Evolutionary conservation across 1,140 invertebrate species (phyloP).

Genomic region (Sycophaga agraensis): DNA sequence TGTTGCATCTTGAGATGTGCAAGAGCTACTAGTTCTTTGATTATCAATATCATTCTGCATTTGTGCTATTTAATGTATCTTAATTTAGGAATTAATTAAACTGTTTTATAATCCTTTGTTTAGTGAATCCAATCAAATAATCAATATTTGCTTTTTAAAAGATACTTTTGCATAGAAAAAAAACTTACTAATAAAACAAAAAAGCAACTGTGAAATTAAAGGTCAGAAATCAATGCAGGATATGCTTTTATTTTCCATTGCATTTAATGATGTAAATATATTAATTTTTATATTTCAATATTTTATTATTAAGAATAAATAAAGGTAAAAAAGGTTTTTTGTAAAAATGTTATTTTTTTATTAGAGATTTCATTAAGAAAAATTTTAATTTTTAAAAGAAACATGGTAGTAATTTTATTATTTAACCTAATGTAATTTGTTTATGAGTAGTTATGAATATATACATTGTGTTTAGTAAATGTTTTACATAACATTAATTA

Average conservation of each 20-base stretch:
- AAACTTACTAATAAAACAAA: neutral
- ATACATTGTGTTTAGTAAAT: neutral
- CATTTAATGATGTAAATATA: too few species aligned
- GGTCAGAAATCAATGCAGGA: neutral
- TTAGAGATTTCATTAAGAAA: constrained; percentile 3
- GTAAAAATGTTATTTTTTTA: constrained; percentile 8
- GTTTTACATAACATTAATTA: neutral
- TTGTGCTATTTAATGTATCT: neutral
- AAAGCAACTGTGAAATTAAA: too few species aligned
- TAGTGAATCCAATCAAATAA: too few species aligned
- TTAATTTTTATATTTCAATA: too few species aligned
- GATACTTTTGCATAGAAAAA: neutral
- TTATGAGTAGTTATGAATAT: neutral
- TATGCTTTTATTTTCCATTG: neutral
- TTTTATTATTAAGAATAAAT: neutral
- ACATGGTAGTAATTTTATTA: neutral
- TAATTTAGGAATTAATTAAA: neutral
- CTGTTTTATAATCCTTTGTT: too few species aligned
- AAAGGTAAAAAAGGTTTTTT: neutral
- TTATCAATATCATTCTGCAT: neutral
- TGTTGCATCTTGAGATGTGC: neutral
- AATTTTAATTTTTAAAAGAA: too few species aligned
- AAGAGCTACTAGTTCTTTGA: neutral
- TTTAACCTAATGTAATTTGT: neutral
- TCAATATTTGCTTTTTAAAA: neutral